A percentile compares a stretch with the other conserved stretches of the same genome.
Conservation (phyloP, 1,140 invertebrate species). For the Heliconius himera region DNA sequence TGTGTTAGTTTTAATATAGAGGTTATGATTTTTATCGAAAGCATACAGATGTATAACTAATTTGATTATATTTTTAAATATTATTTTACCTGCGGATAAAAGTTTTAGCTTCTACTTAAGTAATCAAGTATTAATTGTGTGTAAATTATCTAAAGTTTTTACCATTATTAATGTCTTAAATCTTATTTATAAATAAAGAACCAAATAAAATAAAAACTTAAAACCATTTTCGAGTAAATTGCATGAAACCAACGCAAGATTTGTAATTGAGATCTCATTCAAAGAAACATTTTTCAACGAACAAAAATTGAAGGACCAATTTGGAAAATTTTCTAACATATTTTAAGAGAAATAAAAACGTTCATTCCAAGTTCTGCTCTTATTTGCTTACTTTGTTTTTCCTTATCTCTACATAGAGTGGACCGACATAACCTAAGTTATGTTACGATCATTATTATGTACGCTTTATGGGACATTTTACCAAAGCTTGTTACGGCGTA, state of each 20-base stretch:
- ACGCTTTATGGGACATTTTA: constrained; percentile 42
- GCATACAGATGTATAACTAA: no score
- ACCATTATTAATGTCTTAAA: no score
- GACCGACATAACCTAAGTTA: constrained; percentile 27
- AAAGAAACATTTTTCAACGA: background rate
- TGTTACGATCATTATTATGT: constrained; percentile 48
- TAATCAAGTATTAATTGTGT: no score
- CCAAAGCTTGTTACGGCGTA: constrained; percentile 41
- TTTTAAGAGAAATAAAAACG: constrained; percentile 12
- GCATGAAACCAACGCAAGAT: background rate
- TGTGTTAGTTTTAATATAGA: no score
- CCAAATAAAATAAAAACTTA: background rate
- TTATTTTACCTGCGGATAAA: no score
- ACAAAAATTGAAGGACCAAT: background rate
- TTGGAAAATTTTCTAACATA: constrained; percentile 6
- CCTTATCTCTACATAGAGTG: constrained; percentile 16
- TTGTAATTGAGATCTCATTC: constrained; percentile 13
- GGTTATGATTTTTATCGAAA: no score
- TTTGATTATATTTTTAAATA: no score
- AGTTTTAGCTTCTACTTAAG: no score
- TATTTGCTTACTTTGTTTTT: constrained; percentile 46
- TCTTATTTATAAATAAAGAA: background rate
- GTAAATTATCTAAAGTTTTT: no score
- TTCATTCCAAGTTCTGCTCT: constrained; percentile 11
- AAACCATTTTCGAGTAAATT: background rate